Percentiles rank a stretch among this genome's conserved stretches.
These are phyloP conservation scores for Hydrozoanthus tunicans DNA, from an alignment of 64 coral and sea anemone species.

Conservation along the genomic window DNA sequence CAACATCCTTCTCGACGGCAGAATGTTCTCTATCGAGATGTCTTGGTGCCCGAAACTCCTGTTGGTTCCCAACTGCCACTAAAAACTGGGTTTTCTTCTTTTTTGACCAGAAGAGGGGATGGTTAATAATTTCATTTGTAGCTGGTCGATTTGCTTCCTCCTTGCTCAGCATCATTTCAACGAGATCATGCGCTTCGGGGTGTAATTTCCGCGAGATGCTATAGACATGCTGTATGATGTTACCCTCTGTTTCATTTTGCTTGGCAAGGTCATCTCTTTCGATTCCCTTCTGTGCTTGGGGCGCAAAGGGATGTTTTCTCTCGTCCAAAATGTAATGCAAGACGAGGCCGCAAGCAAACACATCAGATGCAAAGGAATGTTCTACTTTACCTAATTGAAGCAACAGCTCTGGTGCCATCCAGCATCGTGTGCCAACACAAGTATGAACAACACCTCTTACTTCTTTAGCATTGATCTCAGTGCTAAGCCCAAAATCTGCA, in stretches of 20 bases:
- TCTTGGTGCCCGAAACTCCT: slow-evolving; percentile 27
- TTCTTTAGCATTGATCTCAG: slow-evolving; percentile 6
- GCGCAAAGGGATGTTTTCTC: slow-evolving; percentile 58
- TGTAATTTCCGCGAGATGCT: slow-evolving; percentile 9
- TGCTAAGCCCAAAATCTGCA: slow-evolving; percentile 76
- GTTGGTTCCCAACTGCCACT: slow-evolving; percentile 42
- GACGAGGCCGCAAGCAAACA: slow-evolving; percentile 72
- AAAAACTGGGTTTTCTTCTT: slow-evolving; percentile 54
- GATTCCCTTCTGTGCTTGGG: background rate
- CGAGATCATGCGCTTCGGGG: slow-evolving; percentile 41
- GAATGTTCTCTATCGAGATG: background rate
- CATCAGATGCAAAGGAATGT: slow-evolving; percentile 58
- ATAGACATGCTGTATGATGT: background rate
- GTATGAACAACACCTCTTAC: slow-evolving; percentile 31
- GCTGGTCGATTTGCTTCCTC: slow-evolving; percentile 27
- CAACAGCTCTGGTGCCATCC: slow-evolving; percentile 80
- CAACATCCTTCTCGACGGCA: slow-evolving; percentile 24
- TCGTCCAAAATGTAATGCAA: slow-evolving; percentile 62
- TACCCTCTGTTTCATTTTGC: slow-evolving; percentile 26
- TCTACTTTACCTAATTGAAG: background rate
- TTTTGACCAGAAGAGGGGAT: slow-evolving; percentile 72
- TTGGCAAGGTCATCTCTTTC: background rate
- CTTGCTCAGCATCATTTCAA: slow-evolving; percentile 13
- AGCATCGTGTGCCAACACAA: slow-evolving; percentile 59
- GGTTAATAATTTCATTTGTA: slow-evolving; percentile 7